These are phyloP conservation scores for Ptychodera flava DNA, from an alignment of 35 echinoderm and acorn worm genomes.

Conservation along the genomic window DNA sequence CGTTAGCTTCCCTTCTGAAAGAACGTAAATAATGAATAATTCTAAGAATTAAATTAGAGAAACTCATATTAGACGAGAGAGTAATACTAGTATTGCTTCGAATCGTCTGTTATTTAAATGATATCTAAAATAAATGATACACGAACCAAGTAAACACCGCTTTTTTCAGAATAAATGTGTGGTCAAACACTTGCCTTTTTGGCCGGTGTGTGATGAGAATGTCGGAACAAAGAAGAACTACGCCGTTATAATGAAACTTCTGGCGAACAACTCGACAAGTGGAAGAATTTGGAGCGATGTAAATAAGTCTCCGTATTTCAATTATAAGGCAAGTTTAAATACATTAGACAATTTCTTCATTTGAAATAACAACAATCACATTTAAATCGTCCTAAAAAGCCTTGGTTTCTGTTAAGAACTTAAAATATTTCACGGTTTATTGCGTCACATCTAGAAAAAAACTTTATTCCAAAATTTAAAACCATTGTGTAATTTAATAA, in stretches of 20 bases:
- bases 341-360: background rate
- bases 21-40: no score
- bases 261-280: slow-evolving; percentile 14
- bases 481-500: background rate
- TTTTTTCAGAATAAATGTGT: slow-evolving; percentile 45
- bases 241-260: background rate
- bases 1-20: no score
- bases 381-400: background rate
- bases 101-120: no score
- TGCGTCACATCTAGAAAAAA: background rate
- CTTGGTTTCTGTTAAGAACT: background rate
- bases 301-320: slow-evolving; percentile 27
- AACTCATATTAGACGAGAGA: no score
- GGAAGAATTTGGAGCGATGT: slow-evolving; percentile 37
- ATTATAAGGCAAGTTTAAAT: slow-evolving; percentile 36
- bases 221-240: background rate
- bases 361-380: background rate
- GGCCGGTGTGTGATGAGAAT: slow-evolving; percentile 7
- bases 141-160: no score
- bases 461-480: background rate
- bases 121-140: no score
- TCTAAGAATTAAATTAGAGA: no score
- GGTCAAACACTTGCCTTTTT: slow-evolving; percentile 9
- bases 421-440: no score
- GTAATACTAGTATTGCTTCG: no score